Conservation (phyloP, 2,113 vertebrate genomes). For the Paratilapia polleni region DNA sequence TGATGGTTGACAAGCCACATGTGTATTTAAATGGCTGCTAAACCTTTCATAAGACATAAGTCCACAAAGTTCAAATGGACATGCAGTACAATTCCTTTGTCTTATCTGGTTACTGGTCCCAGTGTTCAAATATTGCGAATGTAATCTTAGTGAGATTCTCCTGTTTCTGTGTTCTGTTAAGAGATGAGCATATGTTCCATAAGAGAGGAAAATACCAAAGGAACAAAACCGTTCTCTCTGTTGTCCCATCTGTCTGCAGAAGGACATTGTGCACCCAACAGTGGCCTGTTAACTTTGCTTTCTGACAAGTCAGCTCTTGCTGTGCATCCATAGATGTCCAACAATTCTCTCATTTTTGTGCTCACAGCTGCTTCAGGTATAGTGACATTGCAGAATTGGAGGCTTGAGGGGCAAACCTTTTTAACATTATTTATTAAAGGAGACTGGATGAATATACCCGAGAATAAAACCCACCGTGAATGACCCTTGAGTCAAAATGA, state of each 20-base stretch:
- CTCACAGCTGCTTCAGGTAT: constrained; percentile 28
- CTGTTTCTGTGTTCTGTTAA: constrained; percentile 48
- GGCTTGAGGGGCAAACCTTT: constrained; percentile 24
- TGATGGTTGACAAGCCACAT: constrained; percentile 1
- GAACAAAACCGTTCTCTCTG: constrained; percentile 67
- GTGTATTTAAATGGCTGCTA: not conserved
- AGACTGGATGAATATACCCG: constrained; percentile 26
- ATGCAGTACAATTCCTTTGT: not conserved
- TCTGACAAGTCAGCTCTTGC: constrained; percentile 60
- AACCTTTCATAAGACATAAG: not conserved
- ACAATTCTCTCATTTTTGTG: constrained; percentile 50
- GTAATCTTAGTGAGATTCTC: constrained; percentile 41
- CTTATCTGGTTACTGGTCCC: constrained; percentile 18
- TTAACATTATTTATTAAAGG: constrained; percentile 8
- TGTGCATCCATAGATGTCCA: constrained; percentile 64
- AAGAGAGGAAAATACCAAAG: constrained; percentile 65
- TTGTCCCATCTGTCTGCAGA: constrained; percentile 76
- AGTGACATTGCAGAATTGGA: constrained; percentile 44
- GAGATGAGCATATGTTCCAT: constrained; percentile 71
- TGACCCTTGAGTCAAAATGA: constrained; percentile 49
- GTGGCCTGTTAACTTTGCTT: constrained; percentile 54
- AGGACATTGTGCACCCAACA: constrained; percentile 64
- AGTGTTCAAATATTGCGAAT: constrained; percentile 30
- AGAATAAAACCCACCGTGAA: constrained; percentile 42
- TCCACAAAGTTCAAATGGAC: constrained; percentile 2